Conservation (phyloP, 2,797 vertebrate genomes). For the Vespertilio murinus region DNA sequence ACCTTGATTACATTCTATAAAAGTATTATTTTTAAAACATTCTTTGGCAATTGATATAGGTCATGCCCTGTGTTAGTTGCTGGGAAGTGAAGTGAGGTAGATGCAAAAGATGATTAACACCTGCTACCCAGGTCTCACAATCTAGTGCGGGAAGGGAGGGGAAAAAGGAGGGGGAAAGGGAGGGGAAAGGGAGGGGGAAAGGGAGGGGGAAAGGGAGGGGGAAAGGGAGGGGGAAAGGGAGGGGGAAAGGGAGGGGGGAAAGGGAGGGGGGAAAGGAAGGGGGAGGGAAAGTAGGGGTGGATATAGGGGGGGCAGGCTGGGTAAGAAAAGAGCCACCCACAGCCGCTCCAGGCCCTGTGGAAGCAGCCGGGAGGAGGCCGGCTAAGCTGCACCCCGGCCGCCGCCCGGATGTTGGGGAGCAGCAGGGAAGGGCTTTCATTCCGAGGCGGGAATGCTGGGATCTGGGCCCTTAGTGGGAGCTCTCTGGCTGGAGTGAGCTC, state of each 20-base stretch:
- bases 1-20: not conserved
- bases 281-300: too few relatives aligned
- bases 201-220: not conserved
- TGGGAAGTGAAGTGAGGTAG: not conserved
- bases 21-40: not conserved
- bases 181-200: not conserved
- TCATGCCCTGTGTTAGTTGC: not conserved
- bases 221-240: not conserved
- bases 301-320: not conserved
- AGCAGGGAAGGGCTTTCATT: conserved; percentile 71
- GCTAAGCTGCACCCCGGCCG: conserved; percentile 64
- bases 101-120: not conserved
- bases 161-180: not conserved
- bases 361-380: conserved; percentile 68
- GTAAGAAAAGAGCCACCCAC: conserved; percentile 67
- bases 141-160: not conserved
- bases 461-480: not conserved
- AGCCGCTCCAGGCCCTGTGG: conserved; percentile 76
- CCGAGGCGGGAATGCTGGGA: conserved; percentile 49
- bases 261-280: not conserved
- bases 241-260: not conserved
- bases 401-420: conserved; percentile 70
- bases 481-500: not conserved
- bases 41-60: not conserved
- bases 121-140: not conserved